These are phyloP conservation scores for Chloroceryle amazona DNA, from an alignment of 2,797 vertebrate species.

Conservation along the genomic window DNA sequence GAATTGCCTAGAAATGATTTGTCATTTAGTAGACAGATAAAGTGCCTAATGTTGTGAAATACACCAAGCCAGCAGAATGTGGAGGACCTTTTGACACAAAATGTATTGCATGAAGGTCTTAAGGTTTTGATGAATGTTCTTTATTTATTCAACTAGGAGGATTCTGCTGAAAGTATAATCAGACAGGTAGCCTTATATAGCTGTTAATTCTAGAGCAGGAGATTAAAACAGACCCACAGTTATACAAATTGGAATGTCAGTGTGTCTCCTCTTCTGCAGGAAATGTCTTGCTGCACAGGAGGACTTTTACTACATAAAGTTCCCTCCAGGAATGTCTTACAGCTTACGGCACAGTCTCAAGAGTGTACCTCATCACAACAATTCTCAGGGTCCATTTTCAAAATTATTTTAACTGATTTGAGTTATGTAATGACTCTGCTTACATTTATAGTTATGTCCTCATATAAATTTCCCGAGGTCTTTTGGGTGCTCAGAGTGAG, in stretches of 20 bases:
- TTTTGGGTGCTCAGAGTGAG: background rate
- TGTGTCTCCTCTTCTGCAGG: background rate
- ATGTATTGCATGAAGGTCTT: background rate
- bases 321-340: background rate
- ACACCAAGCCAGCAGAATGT: background rate
- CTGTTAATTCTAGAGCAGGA: background rate
- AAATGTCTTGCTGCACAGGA: background rate
- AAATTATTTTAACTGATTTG: background rate
- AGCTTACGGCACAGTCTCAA: background rate
- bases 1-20: background rate
- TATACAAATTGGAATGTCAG: background rate
- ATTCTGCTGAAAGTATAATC: background rate
- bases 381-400: background rate
- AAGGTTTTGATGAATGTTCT: background rate
- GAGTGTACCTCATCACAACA: background rate
- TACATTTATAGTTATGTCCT: background rate
- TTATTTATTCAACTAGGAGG: background rate
- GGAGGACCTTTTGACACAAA: background rate
- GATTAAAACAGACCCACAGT: background rate
- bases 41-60: background rate
- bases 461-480: background rate
- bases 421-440: background rate
- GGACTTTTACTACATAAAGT: background rate
- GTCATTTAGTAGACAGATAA: background rate
- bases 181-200: background rate